Conservation (phyloP, 2,113 vertebrate genomes). For the Falcunculus frontatus region DNA sequence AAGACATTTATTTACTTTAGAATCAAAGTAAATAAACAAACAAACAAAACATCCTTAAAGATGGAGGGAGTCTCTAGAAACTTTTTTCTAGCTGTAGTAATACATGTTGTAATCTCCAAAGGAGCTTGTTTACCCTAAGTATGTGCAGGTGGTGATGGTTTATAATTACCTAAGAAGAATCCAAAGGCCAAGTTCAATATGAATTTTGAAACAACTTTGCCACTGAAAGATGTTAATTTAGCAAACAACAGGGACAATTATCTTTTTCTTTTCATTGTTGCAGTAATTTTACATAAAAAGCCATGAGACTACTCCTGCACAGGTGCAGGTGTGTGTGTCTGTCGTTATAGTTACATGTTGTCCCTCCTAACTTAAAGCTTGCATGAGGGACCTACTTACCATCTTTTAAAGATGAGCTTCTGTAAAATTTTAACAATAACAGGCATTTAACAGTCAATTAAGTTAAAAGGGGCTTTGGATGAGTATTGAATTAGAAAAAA, state of each 20-base stretch:
- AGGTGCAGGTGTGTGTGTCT: no score
- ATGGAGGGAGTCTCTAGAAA: not conserved
- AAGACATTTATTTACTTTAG: not conserved
- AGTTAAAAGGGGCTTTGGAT: not conserved
- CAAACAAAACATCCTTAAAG: not conserved
- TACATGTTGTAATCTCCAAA: not conserved
- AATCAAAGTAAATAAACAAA: not conserved
- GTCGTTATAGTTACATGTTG: not conserved
- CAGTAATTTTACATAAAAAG: not conserved
- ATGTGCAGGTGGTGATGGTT: not conserved
- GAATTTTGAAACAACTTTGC: not conserved
- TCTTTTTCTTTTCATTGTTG: not conserved
- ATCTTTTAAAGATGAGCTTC: not conserved
- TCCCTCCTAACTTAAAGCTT: not conserved
- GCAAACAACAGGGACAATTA: not conserved
- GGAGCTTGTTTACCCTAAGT: not conserved
- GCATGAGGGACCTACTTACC: not conserved
- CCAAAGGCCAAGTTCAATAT: not conserved
- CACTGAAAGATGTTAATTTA: not conserved
- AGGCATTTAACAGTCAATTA: not conserved
- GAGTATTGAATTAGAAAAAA: not conserved
- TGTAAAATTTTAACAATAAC: not conserved
- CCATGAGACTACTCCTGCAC: not conserved
- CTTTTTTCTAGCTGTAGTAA: not conserved
- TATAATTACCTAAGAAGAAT: not conserved